These are phyloP conservation scores for Takifugu ocellatus DNA, from an alignment of 2,797 vertebrate species.

Conservation along the genomic window DNA sequence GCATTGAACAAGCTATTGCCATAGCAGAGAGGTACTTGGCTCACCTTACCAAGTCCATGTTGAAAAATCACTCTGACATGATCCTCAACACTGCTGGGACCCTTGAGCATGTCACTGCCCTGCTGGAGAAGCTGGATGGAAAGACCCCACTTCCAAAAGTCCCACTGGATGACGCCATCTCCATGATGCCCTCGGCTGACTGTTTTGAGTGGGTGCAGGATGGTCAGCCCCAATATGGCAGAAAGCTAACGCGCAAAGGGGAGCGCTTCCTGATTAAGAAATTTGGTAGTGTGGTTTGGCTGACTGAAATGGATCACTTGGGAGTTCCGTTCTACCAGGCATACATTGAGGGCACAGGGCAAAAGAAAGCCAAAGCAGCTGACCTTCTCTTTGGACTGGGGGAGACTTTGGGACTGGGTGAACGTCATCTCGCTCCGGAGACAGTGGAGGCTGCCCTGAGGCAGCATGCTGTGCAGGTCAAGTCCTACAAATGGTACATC, in stretches of 20 bases:
- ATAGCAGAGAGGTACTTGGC: conserved; percentile 74
- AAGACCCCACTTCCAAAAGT: conserved; percentile 68
- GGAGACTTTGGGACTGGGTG: conserved; percentile 79
- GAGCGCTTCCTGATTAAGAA: conserved; percentile 74
- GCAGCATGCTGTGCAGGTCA: conserved; percentile 75
- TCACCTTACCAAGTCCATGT: conserved; percentile 72
- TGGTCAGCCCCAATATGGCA: conserved; percentile 75
- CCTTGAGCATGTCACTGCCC: conserved; percentile 60
- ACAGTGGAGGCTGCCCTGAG: conserved; percentile 74
- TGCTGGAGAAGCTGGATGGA: conserved; percentile 68
- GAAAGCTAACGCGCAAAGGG: conserved; percentile 80
- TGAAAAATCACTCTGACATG: conserved; percentile 71
- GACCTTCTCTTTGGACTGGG: conserved; percentile 80
- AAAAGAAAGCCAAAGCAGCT: conserved; percentile 75
- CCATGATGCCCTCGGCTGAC: conserved; percentile 75
- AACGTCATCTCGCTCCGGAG: conserved; percentile 74
- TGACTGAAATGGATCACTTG: conserved; percentile 82
- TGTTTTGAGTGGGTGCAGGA: conserved; percentile 79
- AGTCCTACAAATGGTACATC: conserved; percentile 80
- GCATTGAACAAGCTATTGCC: conserved; percentile 75
- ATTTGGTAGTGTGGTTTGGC: conserved; percentile 75
- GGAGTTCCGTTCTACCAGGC: conserved; percentile 82
- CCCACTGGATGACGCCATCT: conserved; percentile 73
- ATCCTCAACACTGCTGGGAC: conserved; percentile 72
- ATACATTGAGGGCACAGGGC: conserved; percentile 69